phyloP scores from a whole-genome alignment of 2,797 vertebrate species.

The Novumbra hubbsi region DNA sequence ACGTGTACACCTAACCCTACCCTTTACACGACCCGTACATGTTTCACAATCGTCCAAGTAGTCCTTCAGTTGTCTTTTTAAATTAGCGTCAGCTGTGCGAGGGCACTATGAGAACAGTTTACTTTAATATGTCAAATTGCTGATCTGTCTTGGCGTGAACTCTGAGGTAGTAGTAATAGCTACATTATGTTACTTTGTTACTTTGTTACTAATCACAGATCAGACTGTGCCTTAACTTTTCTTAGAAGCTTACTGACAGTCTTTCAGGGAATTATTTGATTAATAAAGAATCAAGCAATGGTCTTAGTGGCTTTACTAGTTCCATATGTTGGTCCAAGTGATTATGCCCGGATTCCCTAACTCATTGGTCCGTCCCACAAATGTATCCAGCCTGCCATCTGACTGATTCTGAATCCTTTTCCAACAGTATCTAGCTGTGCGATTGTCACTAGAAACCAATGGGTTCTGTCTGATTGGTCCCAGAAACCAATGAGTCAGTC shows the following conservation, averaged over 20 bases:
- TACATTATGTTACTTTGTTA: neutral
- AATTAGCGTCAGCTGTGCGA: neutral
- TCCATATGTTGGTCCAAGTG: conserved; percentile 1
- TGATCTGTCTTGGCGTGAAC: neutral
- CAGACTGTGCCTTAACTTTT: conserved; percentile 14
- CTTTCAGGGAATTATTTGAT: conserved; percentile 13
- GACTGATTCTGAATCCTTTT: too few relatives aligned
- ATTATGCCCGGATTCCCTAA: too few relatives aligned
- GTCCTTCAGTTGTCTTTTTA: neutral
- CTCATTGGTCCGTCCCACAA: too few relatives aligned
- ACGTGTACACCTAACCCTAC: neutral
- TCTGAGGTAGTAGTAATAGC: too few relatives aligned
- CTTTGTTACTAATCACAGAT: neutral
- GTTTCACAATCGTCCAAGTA: neutral
- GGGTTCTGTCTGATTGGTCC: too few relatives aligned
- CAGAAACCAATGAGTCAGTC: too few relatives aligned
- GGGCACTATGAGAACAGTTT: neutral
- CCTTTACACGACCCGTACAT: neutral
- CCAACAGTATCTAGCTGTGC: too few relatives aligned
- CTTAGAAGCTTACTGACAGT: conserved; percentile 12
- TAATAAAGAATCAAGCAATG: neutral
- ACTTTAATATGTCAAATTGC: neutral
- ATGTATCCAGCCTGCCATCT: too few relatives aligned
- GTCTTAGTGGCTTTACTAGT: neutral
- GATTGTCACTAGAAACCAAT: too few relatives aligned